Conservation (phyloP, 2,113 vertebrate species). For the Pandion haliaetus region DNA sequence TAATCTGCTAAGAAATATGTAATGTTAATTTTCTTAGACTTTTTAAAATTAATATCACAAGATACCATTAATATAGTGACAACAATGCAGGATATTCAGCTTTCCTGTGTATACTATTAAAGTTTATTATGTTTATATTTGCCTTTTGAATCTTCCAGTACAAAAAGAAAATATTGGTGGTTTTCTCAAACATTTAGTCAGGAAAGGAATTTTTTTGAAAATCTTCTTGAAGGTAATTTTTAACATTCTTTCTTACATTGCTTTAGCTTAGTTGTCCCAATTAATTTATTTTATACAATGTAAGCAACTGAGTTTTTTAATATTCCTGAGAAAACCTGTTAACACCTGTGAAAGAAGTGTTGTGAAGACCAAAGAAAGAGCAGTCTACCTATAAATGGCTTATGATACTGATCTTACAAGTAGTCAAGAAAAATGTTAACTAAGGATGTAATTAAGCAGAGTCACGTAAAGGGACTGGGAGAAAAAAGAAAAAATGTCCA, state of each 20-base stretch:
- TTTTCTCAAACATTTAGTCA: not conserved
- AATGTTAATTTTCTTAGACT: not conserved
- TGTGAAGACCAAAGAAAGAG: not conserved
- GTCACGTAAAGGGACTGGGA: not conserved
- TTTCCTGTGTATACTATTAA: not conserved
- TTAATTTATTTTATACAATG: not conserved
- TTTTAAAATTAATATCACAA: not conserved
- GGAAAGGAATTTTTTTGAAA: not conserved
- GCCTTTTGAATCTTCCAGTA: not conserved
- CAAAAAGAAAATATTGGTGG: not conserved
- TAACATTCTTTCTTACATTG: not conserved
- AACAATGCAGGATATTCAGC: not conserved
- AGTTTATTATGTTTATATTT: not conserved
- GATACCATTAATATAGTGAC: not conserved
- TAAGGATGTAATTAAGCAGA: not conserved
- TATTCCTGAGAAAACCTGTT: not conserved
- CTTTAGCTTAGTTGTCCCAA: not conserved
- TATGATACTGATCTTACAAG: not conserved
- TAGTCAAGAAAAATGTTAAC: not conserved
- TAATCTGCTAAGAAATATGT: not conserved
- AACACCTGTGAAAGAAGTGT: not conserved
- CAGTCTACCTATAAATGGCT: not conserved
- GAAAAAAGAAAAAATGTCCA: not conserved
- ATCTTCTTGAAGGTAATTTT: not conserved
- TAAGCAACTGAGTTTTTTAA: not conserved